Conservation (phyloP, 2,888 invertebrate genomes). For the Rotaria sp. region DNA sequence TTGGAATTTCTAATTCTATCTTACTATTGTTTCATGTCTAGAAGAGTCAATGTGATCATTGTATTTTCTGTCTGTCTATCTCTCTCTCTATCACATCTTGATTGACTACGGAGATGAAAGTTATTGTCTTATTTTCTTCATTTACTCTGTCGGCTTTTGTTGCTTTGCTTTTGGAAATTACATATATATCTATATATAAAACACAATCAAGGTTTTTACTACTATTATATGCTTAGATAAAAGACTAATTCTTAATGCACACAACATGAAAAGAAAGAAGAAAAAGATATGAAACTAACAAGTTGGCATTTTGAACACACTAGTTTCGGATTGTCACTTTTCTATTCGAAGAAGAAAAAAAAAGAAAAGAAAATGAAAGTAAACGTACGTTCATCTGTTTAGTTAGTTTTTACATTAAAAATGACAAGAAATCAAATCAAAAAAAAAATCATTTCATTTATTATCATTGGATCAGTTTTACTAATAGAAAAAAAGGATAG, state of each 20-base stretch:
- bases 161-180: background rate
- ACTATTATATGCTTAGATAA: background rate
- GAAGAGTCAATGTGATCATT: background rate
- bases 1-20: background rate
- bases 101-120: background rate
- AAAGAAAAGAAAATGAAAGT: background rate
- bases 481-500: background rate
- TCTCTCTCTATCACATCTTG: background rate
- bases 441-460: no score
- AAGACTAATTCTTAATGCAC: background rate
- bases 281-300: background rate
- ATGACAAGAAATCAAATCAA: background rate
- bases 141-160: background rate
- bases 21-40: background rate
- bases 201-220: background rate
- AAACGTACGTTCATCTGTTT: background rate
- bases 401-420: background rate
- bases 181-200: background rate
- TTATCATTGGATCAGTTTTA: no score
- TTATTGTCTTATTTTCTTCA: background rate
- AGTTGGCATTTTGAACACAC: background rate
- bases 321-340: no score
- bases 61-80: background rate
- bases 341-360: background rate
- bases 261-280: background rate